phyloP scores from a whole-genome alignment of 2,113 vertebrate genomes.

The Python bivittatus region DNA sequence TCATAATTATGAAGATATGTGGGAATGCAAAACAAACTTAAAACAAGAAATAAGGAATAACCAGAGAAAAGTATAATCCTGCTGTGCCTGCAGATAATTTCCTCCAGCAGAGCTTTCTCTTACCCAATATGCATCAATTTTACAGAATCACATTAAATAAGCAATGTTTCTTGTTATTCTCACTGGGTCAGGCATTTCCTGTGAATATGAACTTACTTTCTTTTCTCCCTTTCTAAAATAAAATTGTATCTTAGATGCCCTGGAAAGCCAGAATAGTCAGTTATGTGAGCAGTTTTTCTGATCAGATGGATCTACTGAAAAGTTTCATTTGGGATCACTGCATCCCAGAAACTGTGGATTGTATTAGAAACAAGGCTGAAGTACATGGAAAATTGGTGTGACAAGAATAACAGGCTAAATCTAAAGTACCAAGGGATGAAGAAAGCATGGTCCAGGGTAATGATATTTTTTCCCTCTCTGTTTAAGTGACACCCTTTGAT shows the following conservation, averaged over 20 bases:
- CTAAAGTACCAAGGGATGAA: background rate
- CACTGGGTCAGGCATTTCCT: background rate
- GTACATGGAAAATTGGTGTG: background rate
- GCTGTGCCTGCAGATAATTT: background rate
- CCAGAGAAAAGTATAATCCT: background rate
- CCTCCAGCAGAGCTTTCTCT: constrained; percentile 8
- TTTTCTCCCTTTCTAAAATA: background rate
- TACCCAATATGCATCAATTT: background rate
- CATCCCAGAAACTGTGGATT: background rate
- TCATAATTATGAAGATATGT: constrained; percentile 8
- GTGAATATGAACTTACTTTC: background rate
- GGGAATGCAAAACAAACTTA: constrained; percentile 20
- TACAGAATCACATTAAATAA: background rate
- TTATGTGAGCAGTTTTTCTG: background rate
- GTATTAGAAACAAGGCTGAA: background rate
- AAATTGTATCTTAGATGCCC: background rate
- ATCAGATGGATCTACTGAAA: background rate
- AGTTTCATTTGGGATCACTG: background rate
- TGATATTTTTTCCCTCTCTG: no score
- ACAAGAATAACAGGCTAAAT: background rate
- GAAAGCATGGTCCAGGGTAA: background rate
- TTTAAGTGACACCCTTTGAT: no score
- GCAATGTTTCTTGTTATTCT: background rate
- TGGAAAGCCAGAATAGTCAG: background rate
- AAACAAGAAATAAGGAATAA: constrained; percentile 22